These are phyloP conservation scores for Crypturellus undulatus DNA, from an alignment of 2,113 vertebrate genomes.

Conservation along the genomic window DNA sequence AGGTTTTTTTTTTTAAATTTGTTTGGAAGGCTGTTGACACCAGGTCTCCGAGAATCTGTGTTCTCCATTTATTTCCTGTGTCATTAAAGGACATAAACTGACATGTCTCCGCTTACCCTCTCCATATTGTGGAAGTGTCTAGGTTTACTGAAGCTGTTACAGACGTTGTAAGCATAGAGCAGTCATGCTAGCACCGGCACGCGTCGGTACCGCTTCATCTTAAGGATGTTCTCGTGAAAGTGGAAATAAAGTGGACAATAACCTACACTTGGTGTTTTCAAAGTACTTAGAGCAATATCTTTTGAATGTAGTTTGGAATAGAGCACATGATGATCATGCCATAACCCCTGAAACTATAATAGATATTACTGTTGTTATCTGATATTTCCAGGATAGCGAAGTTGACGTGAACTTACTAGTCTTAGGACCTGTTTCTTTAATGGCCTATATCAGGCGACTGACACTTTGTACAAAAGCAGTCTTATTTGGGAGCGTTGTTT, in stretches of 20 bases:
- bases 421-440: slow-evolving; percentile 63
- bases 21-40: slow-evolving; percentile 28
- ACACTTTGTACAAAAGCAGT: slow-evolving; percentile 67
- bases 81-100: slow-evolving; percentile 25
- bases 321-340: slow-evolving; percentile 59
- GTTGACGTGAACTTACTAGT: slow-evolving; percentile 55
- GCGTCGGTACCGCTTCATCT: slow-evolving; percentile 45
- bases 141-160: not conserved
- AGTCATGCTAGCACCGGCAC: not conserved
- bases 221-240: slow-evolving; percentile 62
- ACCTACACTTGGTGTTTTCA: slow-evolving; percentile 69
- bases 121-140: slow-evolving; percentile 4
- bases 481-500: slow-evolving; percentile 61
- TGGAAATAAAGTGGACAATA: slow-evolving; percentile 54
- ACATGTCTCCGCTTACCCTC: not conserved
- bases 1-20: not conserved
- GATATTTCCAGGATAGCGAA: slow-evolving; percentile 43
- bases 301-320: slow-evolving; percentile 68
- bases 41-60: slow-evolving; percentile 19
- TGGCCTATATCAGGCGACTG: slow-evolving; percentile 65
- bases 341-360: slow-evolving; percentile 56
- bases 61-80: not conserved
- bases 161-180: not conserved
- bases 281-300: slow-evolving; percentile 72
- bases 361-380: slow-evolving; percentile 61